phyloP scores from a whole-genome alignment of 2,113 vertebrate genomes.

The Piprites chloris region DNA sequence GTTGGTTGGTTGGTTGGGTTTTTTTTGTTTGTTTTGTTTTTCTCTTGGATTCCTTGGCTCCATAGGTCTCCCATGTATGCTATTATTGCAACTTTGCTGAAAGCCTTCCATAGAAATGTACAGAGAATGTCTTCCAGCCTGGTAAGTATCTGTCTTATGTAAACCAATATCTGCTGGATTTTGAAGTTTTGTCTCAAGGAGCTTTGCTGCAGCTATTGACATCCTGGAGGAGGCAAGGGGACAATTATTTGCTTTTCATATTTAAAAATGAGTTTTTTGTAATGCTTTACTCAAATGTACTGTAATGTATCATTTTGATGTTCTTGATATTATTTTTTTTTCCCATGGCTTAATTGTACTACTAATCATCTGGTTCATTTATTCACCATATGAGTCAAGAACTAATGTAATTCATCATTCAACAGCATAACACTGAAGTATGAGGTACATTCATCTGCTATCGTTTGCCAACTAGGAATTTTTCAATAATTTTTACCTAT shows the following conservation, averaged over 20 bases:
- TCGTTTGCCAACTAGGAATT: background rate
- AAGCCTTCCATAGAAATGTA: background rate
- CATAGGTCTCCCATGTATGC: background rate
- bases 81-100: background rate
- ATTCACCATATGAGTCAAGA: background rate
- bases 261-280: background rate
- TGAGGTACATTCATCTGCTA: background rate
- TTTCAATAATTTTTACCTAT: background rate
- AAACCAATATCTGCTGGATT: background rate
- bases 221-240: background rate
- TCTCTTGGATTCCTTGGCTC: background rate
- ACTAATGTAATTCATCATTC: background rate
- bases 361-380: background rate
- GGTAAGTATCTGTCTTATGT: background rate
- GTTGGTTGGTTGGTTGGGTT: no score
- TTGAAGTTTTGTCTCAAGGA: background rate
- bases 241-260: background rate
- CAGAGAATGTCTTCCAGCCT: background rate
- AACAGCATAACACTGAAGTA: background rate
- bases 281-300: background rate
- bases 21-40: no score
- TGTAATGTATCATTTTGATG: background rate
- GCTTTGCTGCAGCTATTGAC: background rate
- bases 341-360: background rate
- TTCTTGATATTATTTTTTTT: background rate